A percentile compares a stretch with the other conserved stretches of the same genome.
phyloP scores from a whole-genome alignment of 2,888 invertebrate species.

The Diplolepis rosae region DNA sequence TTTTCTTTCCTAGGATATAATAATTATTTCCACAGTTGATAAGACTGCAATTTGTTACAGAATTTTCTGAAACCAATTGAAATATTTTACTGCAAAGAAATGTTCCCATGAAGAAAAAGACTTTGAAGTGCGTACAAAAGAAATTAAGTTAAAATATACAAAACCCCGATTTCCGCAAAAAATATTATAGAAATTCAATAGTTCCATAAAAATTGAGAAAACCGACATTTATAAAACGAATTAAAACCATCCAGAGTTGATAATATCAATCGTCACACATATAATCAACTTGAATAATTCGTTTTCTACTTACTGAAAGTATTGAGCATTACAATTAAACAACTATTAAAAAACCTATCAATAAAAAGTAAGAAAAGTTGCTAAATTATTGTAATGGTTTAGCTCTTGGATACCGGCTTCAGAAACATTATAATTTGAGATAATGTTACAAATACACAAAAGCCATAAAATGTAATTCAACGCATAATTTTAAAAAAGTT shows the following conservation, averaged over 20 bases:
- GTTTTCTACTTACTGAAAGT: constrained; percentile 6
- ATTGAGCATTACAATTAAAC: constrained; percentile 12
- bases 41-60: too few relatives aligned
- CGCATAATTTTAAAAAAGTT: neutral
- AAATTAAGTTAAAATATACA: too few relatives aligned
- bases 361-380: neutral
- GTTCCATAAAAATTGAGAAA: neutral
- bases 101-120: too few relatives aligned
- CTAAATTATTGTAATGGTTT: neutral
- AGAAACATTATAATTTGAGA: neutral
- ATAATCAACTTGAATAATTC: constrained; percentile 12
- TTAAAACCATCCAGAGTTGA: neutral
- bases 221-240: neutral
- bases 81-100: too few relatives aligned
- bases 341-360: neutral
- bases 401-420: neutral
- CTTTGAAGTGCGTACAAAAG: too few relatives aligned
- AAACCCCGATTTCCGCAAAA: too few relatives aligned
- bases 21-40: too few relatives aligned
- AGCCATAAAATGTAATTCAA: too few relatives aligned
- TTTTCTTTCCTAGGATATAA: too few relatives aligned
- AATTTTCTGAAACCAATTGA: too few relatives aligned
- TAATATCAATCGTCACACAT: constrained; percentile 15
- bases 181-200: neutral
- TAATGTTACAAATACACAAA: neutral